phyloP scores from a whole-genome alignment of 37 sponge, comb jelly and placozoan genomes.

The Halisarca cf. caerulea region DNA sequence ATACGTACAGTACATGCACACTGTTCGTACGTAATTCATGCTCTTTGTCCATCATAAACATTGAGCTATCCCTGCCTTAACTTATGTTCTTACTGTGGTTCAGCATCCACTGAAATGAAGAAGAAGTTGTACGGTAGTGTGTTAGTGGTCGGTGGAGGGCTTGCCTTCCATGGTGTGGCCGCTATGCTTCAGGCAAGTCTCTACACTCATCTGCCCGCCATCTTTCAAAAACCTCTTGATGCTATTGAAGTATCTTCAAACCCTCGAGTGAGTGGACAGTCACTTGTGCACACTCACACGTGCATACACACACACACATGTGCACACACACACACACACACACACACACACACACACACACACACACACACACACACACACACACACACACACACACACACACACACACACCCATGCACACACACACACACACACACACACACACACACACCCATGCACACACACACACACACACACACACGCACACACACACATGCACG shows the following conservation, averaged over 20 bases:
- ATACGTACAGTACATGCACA: background rate
- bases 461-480: background rate
- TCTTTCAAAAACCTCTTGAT: constrained; percentile 31
- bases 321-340: background rate
- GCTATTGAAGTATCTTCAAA: constrained; percentile 75
- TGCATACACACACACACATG: no score
- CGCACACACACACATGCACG: constrained; percentile 65
- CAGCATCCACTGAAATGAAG: constrained; percentile 81
- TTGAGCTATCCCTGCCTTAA: background rate
- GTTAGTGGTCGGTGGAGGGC: constrained; percentile 83
- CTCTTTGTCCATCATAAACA: background rate
- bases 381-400: background rate
- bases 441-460: constrained; percentile 3
- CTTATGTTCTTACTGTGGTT: background rate
- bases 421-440: constrained; percentile 9
- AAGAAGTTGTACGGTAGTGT: constrained; percentile 77
- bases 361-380: constrained; percentile 14
- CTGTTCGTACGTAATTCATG: background rate
- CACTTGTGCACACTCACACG: no score
- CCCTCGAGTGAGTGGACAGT: constrained; percentile 56
- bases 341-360: constrained; percentile 12
- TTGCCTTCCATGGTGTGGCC: constrained; percentile 63
- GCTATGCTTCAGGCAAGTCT: constrained; percentile 63
- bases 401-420: constrained; percentile 68
- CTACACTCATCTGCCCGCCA: constrained; percentile 41